phyloP scores from a whole-genome alignment of 2,797 vertebrate species.

The Gastrophryne carolinensis region DNA sequence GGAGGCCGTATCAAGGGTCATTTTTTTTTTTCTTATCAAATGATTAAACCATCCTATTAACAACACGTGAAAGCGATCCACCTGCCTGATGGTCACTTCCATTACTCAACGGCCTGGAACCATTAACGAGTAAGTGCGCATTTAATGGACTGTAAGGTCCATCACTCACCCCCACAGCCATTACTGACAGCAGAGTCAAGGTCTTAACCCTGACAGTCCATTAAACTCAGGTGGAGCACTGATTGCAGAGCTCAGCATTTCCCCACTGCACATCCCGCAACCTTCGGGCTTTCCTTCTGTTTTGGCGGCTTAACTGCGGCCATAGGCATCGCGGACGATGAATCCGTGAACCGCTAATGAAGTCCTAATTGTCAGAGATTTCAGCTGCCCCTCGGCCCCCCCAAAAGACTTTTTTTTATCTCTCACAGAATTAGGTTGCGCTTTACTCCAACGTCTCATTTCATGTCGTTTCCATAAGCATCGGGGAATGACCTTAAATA shows the following conservation, averaged over 20 bases:
- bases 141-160: not conserved
- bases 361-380: not conserved
- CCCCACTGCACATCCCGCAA: slow-evolving; percentile 5
- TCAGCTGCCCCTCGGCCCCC: too few relatives aligned
- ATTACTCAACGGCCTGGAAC: not conserved
- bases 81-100: not conserved
- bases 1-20: too few relatives aligned
- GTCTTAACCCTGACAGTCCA: not conserved
- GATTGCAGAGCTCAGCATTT: not conserved
- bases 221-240: not conserved
- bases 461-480: slow-evolving; percentile 28
- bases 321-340: too few relatives aligned
- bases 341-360: not conserved
- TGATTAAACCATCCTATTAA: too few relatives aligned
- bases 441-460: slow-evolving; percentile 7
- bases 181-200: not conserved
- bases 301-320: too few relatives aligned
- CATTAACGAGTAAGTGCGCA: not conserved
- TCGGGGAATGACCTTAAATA: not conserved
- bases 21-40: too few relatives aligned
- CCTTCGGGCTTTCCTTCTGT: not conserved
- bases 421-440: not conserved
- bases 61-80: too few relatives aligned
- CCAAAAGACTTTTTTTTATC: not conserved
- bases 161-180: not conserved